phyloP scores from a whole-genome alignment of 1,140 invertebrate species.

The Metopolophium dirhodum region DNA sequence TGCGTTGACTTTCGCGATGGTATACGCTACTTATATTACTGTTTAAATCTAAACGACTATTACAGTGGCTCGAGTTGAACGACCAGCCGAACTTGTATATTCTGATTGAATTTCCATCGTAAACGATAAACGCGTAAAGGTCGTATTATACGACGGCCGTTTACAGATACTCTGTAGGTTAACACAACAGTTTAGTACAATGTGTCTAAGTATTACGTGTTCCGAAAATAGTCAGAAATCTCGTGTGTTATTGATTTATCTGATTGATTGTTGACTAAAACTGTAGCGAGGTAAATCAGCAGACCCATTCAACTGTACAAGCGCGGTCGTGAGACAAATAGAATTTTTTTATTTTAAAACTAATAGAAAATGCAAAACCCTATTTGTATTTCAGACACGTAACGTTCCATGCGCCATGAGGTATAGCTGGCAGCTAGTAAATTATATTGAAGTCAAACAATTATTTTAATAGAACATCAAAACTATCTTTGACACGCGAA shows the following conservation, averaged over 20 bases:
- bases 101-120: neutral
- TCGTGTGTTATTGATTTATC: neutral
- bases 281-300: neutral
- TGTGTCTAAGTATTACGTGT: neutral
- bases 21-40: too few relatives aligned
- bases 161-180: neutral
- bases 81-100: neutral
- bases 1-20: too few relatives aligned
- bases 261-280: conserved; percentile 26
- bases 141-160: neutral
- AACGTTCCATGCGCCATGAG: neutral
- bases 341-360: neutral
- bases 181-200: neutral
- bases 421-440: neutral
- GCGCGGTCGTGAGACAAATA: neutral
- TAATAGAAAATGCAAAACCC: neutral
- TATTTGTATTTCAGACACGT: conserved; percentile 10
- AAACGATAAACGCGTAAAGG: neutral
- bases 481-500: neutral
- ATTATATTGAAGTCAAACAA: neutral
- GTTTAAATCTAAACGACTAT: too few relatives aligned
- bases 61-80: neutral
- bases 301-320: neutral
- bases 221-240: neutral
- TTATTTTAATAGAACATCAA: conserved; percentile 15